Base-by-base conservation (phyloP, 2,888 invertebrate species). In the Drosophila hamatofila region DNA sequence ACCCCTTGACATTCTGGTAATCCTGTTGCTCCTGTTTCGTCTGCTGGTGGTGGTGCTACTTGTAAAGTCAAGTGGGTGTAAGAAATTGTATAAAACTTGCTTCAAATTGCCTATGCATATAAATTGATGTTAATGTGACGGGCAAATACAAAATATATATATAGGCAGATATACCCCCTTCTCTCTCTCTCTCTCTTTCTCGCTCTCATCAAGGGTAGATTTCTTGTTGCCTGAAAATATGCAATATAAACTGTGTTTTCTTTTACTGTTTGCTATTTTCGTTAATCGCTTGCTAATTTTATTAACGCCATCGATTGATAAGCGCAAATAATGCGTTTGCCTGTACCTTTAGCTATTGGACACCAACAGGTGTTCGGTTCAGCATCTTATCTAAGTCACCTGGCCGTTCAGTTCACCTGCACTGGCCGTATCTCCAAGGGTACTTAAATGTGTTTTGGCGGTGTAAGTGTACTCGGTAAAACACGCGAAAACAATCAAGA, bases 91-190 rank as follows among this genome's bases (percentile, higher is more conserved):
- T 92, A 92, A 92, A 92, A 92, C 92, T 92, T 89, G 86, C 90
- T 90, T 68, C 90, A 92, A 92, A 92, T 92, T 92, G 92, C 91
- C 93, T 93, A 92, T 92, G 93, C 93, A 93, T 93, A 93, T 93
- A 93, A 93, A 93, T 93, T 92, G 92, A 86, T 80, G 91, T 92
- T 93, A 92, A 93, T 91, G 86, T 90, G 57, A 54, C 51, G 82
- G 89, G 88, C 85, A 90, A 87, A 85, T 80, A 75, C 78, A 46
- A 30, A 60, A 25, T 16, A 54, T 25, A 35, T n/a, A 44, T 1
- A 23, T 5, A 70, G 64, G 46, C 25, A 4, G 30, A 37, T 37
- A 37, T 7, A 16, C 6, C 35, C 35, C 35, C 30, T 11, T 23
- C 51, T 14, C 23, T 18, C 18, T 14, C 33, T 49, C 51, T 9